Conservation (phyloP, 2,113 vertebrate species). For the Calypte anna region DNA sequence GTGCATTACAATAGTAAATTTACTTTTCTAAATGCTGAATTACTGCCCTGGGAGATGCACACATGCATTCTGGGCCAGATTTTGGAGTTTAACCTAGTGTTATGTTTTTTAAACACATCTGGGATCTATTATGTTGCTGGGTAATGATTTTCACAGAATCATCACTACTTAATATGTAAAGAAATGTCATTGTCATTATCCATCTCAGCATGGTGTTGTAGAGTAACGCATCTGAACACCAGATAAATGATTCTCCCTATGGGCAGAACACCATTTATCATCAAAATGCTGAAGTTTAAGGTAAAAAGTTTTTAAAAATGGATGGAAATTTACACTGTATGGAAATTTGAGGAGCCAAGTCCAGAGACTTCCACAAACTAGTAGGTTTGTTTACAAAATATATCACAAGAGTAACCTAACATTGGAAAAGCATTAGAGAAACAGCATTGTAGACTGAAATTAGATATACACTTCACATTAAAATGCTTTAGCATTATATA, state of each 20-base stretch:
- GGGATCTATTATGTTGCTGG: conserved; percentile 32
- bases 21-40: conserved; percentile 45
- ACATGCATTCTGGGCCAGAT: neutral
- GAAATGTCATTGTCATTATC: neutral
- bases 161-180: neutral
- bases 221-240: neutral
- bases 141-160: conserved; percentile 43
- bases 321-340: neutral
- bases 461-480: neutral
- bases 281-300: neutral
- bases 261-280: neutral
- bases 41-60: conserved; percentile 32
- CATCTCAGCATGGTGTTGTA: neutral
- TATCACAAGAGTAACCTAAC: neutral
- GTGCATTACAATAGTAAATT: conserved; percentile 3
- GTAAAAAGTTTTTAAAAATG: neutral
- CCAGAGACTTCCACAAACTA: neutral
- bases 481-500: neutral
- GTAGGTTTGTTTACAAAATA: neutral
- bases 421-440: neutral
- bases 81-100: conserved; percentile 9
- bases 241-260: neutral
- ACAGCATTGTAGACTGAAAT: neutral
- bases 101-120: conserved; percentile 53
- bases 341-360: neutral